A percentile compares a stretch with the other conserved stretches of the same genome.
Evolutionary conservation across 1,140 invertebrate species (phyloP).

Genomic region (Drepana arcuata): DNA sequence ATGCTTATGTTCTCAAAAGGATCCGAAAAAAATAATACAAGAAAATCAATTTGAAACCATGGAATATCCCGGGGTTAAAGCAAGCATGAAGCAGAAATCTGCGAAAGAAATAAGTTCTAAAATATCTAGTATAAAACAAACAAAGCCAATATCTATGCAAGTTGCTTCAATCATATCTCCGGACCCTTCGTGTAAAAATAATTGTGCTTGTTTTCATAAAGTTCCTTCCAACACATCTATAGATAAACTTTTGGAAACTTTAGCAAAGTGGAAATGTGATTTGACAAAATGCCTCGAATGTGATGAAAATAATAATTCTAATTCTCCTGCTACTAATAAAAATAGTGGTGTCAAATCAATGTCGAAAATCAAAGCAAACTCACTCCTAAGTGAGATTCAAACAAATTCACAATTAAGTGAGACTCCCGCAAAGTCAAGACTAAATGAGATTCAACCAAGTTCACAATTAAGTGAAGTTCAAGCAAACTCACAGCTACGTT

Average conservation of each 20-base stretch:
- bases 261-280: slow-evolving; percentile 33
- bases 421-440: too few relatives aligned
- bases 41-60: slow-evolving; percentile 8
- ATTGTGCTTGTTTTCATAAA: slow-evolving; percentile 49
- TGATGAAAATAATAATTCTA: too few relatives aligned
- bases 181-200: slow-evolving; percentile 17
- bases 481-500: too few relatives aligned
- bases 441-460: too few relatives aligned
- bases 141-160: slow-evolving; percentile 24
- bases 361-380: too few relatives aligned
- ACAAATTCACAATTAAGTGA: too few relatives aligned
- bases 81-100: slow-evolving; percentile 12
- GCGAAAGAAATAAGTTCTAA: slow-evolving; percentile 12
- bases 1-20: slow-evolving; percentile 31
- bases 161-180: not conserved
- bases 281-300: too few relatives aligned
- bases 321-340: too few relatives aligned
- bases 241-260: slow-evolving; percentile 36
- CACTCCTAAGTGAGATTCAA: too few relatives aligned
- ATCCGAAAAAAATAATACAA: slow-evolving; percentile 8
- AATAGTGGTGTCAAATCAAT: too few relatives aligned
- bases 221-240: slow-evolving; percentile 49
- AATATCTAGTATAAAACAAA: slow-evolving; percentile 19
- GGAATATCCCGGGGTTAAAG: not conserved
- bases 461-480: too few relatives aligned